A percentile compares a stretch with the other conserved stretches of the same genome.
Conservation (phyloP, 2,797 vertebrate species). For the Martes flavigula region DNA sequence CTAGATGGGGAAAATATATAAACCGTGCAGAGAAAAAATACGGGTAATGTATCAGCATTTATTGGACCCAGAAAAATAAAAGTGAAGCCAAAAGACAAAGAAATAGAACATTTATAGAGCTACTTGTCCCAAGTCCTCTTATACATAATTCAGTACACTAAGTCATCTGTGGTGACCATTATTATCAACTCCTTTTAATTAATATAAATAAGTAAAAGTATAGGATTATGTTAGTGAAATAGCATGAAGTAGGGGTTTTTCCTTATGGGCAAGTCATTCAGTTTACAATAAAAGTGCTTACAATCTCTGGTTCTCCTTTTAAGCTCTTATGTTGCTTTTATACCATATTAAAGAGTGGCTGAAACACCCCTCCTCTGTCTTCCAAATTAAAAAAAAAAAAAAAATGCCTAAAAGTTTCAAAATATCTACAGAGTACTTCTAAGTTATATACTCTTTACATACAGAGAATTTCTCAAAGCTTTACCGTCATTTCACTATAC, state of each 20-base stretch:
- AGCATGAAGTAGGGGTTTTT: neutral
- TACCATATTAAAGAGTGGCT: neutral
- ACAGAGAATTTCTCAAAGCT: neutral
- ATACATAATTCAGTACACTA: neutral
- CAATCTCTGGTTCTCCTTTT: neutral
- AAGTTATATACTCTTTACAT: neutral
- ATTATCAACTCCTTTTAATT: slow-evolving; percentile 30
- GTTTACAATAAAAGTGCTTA: neutral
- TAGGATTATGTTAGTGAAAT: neutral
- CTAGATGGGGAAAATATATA: neutral
- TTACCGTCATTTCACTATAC: neutral
- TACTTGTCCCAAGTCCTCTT: neutral
- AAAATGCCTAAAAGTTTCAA: neutral
- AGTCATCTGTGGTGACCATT: neutral
- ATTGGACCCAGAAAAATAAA: neutral
- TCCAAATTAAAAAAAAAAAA: neutral
- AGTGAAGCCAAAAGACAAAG: neutral
- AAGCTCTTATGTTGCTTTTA: neutral
- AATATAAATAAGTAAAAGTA: neutral
- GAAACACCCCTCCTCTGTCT: neutral
- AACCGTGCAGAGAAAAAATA: slow-evolving; percentile 16
- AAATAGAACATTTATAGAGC: neutral
- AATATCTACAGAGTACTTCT: neutral
- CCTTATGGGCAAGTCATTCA: neutral
- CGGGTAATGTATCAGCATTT: neutral